These are phyloP conservation scores for Drosophila leontia DNA, from an alignment of 1,140 invertebrate species.

Conservation along the genomic window DNA sequence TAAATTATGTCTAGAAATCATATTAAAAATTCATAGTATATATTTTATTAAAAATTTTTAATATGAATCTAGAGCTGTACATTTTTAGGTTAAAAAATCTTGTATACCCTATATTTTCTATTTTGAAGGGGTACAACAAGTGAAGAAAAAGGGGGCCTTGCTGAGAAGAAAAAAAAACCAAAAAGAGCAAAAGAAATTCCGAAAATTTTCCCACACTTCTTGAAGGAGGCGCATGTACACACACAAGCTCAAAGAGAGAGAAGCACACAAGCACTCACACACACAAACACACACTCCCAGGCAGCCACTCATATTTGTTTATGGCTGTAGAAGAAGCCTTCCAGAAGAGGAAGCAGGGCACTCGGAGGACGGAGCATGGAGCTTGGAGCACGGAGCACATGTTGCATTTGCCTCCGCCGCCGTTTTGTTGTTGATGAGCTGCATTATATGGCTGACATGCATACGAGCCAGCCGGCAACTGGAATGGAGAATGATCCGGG, in stretches of 20 bases:
- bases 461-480: slow-evolving; percentile 57
- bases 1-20: background rate
- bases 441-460: slow-evolving; percentile 77
- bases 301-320: slow-evolving; percentile 81
- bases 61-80: no score
- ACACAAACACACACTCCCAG: slow-evolving; percentile 16
- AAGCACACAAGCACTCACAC: slow-evolving; percentile 29
- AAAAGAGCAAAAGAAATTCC: slow-evolving; percentile 75
- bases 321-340: slow-evolving; percentile 64
- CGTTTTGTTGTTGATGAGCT: slow-evolving; percentile 73
- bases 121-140: background rate
- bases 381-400: slow-evolving; percentile 56
- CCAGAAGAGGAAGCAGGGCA: slow-evolving; percentile 21
- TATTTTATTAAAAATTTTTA: no score
- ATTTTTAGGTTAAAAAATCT: no score
- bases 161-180: slow-evolving; percentile 25
- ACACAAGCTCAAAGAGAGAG: slow-evolving; percentile 9
- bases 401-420: slow-evolving; percentile 76
- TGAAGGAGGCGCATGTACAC: slow-evolving; percentile 44
- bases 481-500: slow-evolving; percentile 16
- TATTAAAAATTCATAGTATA: no score
- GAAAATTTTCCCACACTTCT: slow-evolving; percentile 82
- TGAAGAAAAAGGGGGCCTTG: slow-evolving; percentile 3
- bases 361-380: slow-evolving; percentile 27
- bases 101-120: background rate